These are phyloP conservation scores for Dusona sp. DNA, from an alignment of 2,888 invertebrate species.

Conservation along the genomic window DNA sequence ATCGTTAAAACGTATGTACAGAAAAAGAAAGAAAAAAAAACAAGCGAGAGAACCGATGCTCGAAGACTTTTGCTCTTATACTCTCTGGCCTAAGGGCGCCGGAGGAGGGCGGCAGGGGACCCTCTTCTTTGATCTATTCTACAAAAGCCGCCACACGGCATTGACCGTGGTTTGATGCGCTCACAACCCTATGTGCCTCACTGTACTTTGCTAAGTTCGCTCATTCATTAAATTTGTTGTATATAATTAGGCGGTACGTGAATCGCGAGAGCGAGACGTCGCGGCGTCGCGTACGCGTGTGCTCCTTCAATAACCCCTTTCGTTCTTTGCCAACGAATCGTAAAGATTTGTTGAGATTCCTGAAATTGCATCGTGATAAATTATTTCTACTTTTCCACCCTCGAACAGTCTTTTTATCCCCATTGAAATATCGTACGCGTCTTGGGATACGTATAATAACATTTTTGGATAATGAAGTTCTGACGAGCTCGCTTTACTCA, in stretches of 20 bases:
- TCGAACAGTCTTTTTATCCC: constrained; percentile 24
- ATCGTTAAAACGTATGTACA: constrained; percentile 6
- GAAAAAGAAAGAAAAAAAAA: not conserved
- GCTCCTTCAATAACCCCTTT: constrained; percentile 64
- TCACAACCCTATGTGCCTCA: constrained; percentile 76
- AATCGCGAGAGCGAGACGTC: constrained; percentile 67
- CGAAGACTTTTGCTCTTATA: constrained; percentile 3
- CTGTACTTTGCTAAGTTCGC: constrained; percentile 82
- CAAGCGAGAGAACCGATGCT: constrained; percentile 10
- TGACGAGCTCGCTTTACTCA: not conserved
- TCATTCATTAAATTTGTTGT: constrained; percentile 84
- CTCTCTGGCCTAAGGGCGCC: constrained; percentile 1
- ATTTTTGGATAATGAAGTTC: not conserved
- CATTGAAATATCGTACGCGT: not conserved
- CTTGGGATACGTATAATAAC: not conserved
- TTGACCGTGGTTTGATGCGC: constrained; percentile 84
- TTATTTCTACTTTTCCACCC: constrained; percentile 64
- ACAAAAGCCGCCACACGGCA: constrained; percentile 84
- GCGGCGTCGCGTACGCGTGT: constrained; percentile 64
- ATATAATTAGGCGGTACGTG: constrained; percentile 82
- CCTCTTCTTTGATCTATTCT: constrained; percentile 79
- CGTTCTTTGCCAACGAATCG: constrained; percentile 71
- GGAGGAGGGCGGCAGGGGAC: not conserved
- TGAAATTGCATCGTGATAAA: constrained; percentile 68
- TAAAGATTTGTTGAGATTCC: constrained; percentile 67